phyloP scores from a whole-genome alignment of 2,888 invertebrate species.

The Thymelicus sylvestris region DNA sequence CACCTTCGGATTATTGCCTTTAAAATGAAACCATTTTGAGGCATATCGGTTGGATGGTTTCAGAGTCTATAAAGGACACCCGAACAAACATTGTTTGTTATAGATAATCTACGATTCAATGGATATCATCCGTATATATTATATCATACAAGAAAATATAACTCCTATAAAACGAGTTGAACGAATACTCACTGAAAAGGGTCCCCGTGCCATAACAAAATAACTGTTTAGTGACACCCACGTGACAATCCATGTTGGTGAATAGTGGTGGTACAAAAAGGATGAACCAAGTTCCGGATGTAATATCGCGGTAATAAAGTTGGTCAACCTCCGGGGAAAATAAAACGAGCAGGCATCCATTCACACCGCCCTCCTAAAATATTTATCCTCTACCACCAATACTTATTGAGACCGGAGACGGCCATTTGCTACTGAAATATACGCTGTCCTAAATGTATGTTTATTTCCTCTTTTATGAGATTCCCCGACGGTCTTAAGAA shows the following conservation, averaged over 20 bases:
- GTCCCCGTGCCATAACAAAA: background rate
- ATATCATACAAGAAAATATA: background rate
- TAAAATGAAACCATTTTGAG: too few relatives aligned
- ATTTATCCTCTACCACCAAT: slow-evolving; percentile 54
- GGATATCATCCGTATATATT: too few relatives aligned
- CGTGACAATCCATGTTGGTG: background rate
- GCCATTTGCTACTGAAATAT: slow-evolving; percentile 44
- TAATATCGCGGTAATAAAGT: slow-evolving; percentile 68
- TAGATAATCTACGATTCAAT: too few relatives aligned
- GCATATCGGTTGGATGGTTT: too few relatives aligned
- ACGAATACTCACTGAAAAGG: background rate
- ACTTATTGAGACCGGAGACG: slow-evolving; percentile 37
- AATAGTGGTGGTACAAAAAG: slow-evolving; percentile 50
- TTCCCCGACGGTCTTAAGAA: background rate
- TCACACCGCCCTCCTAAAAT: slow-evolving; percentile 78
- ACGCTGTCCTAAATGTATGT: slow-evolving; percentile 32
- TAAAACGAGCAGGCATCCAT: slow-evolving; percentile 68
- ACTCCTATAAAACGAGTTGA: background rate
- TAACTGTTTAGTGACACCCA: slow-evolving; percentile 30
- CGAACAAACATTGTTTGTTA: too few relatives aligned
- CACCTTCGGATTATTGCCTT: too few relatives aligned
- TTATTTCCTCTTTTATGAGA: slow-evolving; percentile 31
- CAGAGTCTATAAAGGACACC: too few relatives aligned
- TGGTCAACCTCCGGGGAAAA: slow-evolving; percentile 61
- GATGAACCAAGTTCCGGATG: slow-evolving; percentile 47